A percentile compares a stretch with the other conserved stretches of the same genome.
These are phyloP conservation scores for Adineta ricciae DNA, from an alignment of 2,888 invertebrate species.

Conservation along the genomic window DNA sequence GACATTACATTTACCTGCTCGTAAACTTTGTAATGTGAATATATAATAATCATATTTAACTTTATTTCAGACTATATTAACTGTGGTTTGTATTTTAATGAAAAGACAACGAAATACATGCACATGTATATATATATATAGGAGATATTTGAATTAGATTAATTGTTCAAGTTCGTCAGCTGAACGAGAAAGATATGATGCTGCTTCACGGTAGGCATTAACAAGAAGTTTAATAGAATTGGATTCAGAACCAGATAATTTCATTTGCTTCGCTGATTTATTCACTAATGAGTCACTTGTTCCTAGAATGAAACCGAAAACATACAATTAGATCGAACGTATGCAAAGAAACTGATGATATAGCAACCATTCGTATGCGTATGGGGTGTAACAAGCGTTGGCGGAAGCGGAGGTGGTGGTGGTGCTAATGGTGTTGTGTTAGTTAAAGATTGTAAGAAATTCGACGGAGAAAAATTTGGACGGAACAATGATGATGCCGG, in stretches of 20 bases:
- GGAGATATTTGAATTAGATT: background rate
- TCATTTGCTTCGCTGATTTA: conserved; percentile 22
- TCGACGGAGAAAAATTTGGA: background rate
- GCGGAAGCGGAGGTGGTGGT: background rate
- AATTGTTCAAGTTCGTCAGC: conserved; percentile 88
- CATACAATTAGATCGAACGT: background rate
- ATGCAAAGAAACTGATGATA: background rate
- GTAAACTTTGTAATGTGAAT: no score
- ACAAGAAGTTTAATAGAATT: conserved; percentile 84
- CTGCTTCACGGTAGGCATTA: conserved; percentile 88
- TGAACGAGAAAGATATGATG: conserved; percentile 81
- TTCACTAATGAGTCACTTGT: background rate
- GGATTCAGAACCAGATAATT: conserved; percentile 78
- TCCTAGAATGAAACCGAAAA: background rate
- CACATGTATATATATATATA: background rate
- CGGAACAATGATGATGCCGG: background rate
- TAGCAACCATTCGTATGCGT: background rate
- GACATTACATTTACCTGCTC: no score
- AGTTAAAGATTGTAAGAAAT: background rate
- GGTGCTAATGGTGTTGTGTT: background rate
- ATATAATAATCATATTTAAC: no score
- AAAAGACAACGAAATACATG: no score
- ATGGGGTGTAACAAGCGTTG: background rate
- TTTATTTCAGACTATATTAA: no score
- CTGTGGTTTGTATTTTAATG: no score